Conservation (phyloP, 2,797 vertebrate genomes). For the Carcharodon carcharias region DNA sequence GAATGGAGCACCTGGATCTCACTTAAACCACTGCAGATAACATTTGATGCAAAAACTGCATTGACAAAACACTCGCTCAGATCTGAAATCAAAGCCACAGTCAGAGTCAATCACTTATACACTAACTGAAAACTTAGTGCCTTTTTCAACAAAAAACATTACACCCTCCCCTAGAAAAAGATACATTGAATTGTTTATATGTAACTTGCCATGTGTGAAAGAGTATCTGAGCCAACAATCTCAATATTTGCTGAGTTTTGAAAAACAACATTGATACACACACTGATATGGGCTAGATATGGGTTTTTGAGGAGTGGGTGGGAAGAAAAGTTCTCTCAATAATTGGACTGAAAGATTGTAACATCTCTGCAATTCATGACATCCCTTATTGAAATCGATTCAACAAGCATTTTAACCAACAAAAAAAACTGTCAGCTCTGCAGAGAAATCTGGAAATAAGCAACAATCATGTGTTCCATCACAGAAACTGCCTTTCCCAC, state of each 20-base stretch:
- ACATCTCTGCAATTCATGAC: neutral
- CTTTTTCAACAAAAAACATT: neutral
- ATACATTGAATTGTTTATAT: neutral
- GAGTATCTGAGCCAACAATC: neutral
- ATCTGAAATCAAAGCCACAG: neutral
- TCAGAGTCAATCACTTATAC: neutral
- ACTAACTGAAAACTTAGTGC: neutral
- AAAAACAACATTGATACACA: neutral
- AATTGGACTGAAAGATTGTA: neutral
- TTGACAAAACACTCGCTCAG: neutral
- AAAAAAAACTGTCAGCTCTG: neutral
- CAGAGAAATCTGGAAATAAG: neutral
- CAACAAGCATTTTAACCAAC: conserved; percentile 17
- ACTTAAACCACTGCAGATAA: neutral
- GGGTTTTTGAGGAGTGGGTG: neutral
- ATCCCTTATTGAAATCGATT: neutral
- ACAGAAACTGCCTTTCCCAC: neutral
- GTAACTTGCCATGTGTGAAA: neutral
- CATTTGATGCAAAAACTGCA: neutral
- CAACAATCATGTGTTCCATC: neutral
- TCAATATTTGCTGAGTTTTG: neutral
- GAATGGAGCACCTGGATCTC: neutral
- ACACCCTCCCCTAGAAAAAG: neutral
- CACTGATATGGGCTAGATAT: neutral
- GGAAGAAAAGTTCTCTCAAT: neutral